These are phyloP conservation scores for Hemithea aestivaria DNA, from an alignment of 2,888 invertebrate species.

Conservation along the genomic window DNA sequence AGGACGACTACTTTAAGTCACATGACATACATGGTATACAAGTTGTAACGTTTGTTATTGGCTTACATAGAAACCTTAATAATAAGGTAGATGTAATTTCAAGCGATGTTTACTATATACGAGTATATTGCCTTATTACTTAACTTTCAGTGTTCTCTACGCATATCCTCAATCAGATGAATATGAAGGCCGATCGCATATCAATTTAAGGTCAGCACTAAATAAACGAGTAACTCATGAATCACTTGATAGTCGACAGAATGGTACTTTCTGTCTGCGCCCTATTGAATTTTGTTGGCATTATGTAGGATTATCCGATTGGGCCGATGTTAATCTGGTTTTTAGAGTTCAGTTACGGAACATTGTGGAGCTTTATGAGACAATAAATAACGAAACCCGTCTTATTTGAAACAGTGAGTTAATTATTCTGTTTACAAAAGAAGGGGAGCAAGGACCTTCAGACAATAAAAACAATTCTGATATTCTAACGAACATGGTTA, in stretches of 20 bases:
- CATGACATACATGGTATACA: slow-evolving; percentile 7
- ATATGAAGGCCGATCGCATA: slow-evolving; percentile 33
- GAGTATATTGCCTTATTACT: slow-evolving; percentile 19
- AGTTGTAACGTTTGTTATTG: slow-evolving; percentile 10
- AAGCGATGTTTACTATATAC: neutral
- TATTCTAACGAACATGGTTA: neutral
- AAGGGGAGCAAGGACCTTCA: neutral
- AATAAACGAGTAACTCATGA: slow-evolving; percentile 15
- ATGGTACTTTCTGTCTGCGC: neutral
- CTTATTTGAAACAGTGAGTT: slow-evolving; percentile 8
- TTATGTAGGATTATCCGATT: slow-evolving; percentile 35
- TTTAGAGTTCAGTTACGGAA: slow-evolving; percentile 32
- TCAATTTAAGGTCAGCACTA: slow-evolving; percentile 31
- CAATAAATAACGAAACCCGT: slow-evolving; percentile 15
- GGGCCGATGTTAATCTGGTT: slow-evolving; percentile 38
- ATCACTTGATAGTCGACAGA: slow-evolving; percentile 4
- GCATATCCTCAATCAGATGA: slow-evolving; percentile 26
- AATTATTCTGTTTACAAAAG: slow-evolving; percentile 17
- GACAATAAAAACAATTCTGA: slow-evolving; percentile 3
- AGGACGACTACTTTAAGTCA: slow-evolving; percentile 11
- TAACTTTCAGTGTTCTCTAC: slow-evolving; percentile 19
- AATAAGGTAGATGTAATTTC: too few species aligned
- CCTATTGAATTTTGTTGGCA: slow-evolving; percentile 23
- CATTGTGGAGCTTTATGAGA: slow-evolving; percentile 21
- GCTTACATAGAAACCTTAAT: too few species aligned